phyloP scores from a whole-genome alignment of 2,888 invertebrate genomes.

The Tholera decimalis region DNA sequence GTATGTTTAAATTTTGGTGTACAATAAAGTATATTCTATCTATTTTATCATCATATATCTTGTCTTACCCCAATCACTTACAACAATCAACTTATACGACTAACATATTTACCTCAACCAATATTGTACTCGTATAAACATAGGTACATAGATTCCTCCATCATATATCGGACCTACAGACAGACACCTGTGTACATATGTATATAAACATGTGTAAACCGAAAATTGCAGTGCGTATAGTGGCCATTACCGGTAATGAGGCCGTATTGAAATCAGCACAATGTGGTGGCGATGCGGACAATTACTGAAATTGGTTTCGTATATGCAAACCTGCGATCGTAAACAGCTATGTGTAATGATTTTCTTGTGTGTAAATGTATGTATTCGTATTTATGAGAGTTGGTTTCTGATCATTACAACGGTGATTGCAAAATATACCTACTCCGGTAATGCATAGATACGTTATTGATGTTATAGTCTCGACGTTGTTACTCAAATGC shows the following conservation, averaged over 20 bases:
- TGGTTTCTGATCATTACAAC: neutral
- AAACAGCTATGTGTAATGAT: conserved; percentile 33
- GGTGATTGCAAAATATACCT: neutral
- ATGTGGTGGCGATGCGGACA: conserved; percentile 45
- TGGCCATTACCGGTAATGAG: conserved; percentile 70
- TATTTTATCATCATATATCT: no score
- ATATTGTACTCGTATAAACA: neutral
- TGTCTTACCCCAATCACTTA: conserved; percentile 44
- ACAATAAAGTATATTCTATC: no score
- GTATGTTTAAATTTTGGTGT: no score
- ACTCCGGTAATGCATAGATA: neutral
- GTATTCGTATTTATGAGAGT: neutral
- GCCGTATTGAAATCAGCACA: conserved; percentile 61
- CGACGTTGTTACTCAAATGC: no score
- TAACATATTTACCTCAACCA: conserved; percentile 5
- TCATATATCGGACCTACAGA: neutral
- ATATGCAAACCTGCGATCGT: conserved; percentile 40
- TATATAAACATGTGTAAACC: no score
- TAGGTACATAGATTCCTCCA: neutral
- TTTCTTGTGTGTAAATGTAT: conserved; percentile 12
- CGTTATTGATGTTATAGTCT: no score
- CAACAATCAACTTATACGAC: conserved; percentile 21
- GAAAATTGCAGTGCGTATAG: conserved; percentile 52
- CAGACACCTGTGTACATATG: conserved; percentile 4
- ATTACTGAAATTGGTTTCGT: conserved; percentile 66